phyloP scores from a whole-genome alignment of 2,797 vertebrate species.

The Epinephelus awoara region DNA sequence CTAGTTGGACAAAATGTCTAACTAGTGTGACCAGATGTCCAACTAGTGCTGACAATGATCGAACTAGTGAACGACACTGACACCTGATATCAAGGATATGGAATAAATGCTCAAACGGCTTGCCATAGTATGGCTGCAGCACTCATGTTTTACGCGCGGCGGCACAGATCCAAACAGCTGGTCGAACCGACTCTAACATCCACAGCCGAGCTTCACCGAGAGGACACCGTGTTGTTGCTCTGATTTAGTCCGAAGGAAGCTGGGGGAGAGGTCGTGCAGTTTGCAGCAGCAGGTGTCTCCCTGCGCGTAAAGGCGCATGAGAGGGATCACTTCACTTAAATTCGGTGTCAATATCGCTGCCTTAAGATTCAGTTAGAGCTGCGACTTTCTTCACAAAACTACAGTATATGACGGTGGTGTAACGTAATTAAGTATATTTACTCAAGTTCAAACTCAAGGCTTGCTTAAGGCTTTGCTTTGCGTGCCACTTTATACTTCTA shows the following conservation, averaged over 20 bases:
- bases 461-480: not conserved
- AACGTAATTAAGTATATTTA: too few species aligned
- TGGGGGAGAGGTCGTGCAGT: not conserved
- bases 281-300: not conserved
- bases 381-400: not conserved
- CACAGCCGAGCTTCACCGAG: not conserved
- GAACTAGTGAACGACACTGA: too few species aligned
- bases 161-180: not conserved
- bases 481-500: not conserved
- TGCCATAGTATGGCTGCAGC: not conserved
- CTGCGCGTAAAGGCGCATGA: slow-evolving; percentile 12
- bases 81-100: too few species aligned
- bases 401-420: too few species aligned
- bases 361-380: not conserved
- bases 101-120: too few species aligned
- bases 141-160: not conserved
- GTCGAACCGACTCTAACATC: accelerated
- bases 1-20: too few species aligned
- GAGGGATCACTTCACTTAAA: not conserved
- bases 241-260: not conserved
- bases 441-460: too few species aligned
- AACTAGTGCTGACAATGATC: too few species aligned
- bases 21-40: too few species aligned
- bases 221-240: not conserved
- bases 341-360: not conserved